Evolutionary conservation across 2,888 invertebrate species (phyloP), one percentile per base, ranked within the genome.

Genomic region (Tetanocera ferruginea): DNA sequence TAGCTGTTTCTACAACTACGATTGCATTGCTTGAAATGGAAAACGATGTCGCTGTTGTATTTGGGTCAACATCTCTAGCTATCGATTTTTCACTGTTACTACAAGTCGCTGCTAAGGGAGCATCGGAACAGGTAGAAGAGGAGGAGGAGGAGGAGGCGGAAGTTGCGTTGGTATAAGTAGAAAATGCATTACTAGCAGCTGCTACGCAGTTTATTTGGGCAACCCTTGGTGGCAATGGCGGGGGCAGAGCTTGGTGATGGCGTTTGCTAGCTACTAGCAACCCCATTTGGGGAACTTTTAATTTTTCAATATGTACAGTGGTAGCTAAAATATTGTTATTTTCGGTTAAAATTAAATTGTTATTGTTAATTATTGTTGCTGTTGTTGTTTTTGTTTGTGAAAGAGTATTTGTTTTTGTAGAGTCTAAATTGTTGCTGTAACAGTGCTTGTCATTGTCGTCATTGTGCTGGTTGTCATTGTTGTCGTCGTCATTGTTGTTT

Each of bases 11-110:
- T 51, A 62, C 25, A 25, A 49, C 31, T 67, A 72, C 74, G 80
- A 67, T 80, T 71, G 71, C 84, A 82, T 79, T 55, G 34, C 76
- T 83, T 51, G 83, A 81, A 83, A 83, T 84, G 82, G 86, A 85
- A 85, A 84, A 84, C 82, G 84, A 82, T 49, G 70, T 19, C 82
- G 84, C 80, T 81, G 76, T 82, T 76, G 80, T 84, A 87, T 87
- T 86, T 86, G 86, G 88, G 87, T 87, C 87, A 86, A 84, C 87
- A 76, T 52, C 69, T 72, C 66, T 19, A 78, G 76, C 77, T 80
- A 81, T 81, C 81, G 78, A 81, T 81, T 78, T 69, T 79, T 72
- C 76, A 67, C 71, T 77, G 74, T 78, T 78, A 77, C 78, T 31
- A 52, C 76, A 23, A 64, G 62, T 25, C 28, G 74, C 28, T 51